These are phyloP conservation scores for Anoplius nigerrimus DNA, from an alignment of 2,888 invertebrate genomes.

Conservation along the genomic window DNA sequence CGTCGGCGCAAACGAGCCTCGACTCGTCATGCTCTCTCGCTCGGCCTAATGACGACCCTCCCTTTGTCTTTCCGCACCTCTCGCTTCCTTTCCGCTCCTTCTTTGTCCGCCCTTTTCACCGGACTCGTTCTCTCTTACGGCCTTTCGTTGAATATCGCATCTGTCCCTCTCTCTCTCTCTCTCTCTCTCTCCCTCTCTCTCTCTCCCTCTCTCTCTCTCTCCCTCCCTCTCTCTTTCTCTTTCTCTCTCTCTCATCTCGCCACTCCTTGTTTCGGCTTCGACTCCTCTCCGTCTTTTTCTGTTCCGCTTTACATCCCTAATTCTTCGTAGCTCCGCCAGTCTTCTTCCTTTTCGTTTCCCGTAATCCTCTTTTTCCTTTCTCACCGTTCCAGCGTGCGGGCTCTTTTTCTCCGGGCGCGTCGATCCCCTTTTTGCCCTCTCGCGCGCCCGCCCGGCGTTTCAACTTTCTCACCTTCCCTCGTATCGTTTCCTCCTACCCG, in stretches of 20 bases:
- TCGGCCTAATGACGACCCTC: background rate
- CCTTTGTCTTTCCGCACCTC: slow-evolving; percentile 1
- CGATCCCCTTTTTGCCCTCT: background rate
- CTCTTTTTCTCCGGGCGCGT: background rate
- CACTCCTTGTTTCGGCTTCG: background rate
- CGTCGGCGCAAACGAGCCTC: background rate
- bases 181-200: background rate
- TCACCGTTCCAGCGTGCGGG: background rate
- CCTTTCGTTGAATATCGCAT: background rate
- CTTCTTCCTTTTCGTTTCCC: too few relatives aligned
- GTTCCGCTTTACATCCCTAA: background rate
- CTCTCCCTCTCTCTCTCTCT: background rate
- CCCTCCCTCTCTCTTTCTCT: background rate
- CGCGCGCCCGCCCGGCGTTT: background rate
- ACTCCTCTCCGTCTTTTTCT: background rate
- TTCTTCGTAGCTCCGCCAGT: too few relatives aligned
- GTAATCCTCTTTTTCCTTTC: background rate
- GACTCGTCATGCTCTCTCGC: slow-evolving; percentile 5
- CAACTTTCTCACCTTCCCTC: too few relatives aligned
- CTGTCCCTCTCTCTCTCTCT: background rate
- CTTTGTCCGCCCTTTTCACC: background rate
- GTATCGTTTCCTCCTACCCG: too few relatives aligned
- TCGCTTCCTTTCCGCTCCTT: background rate
- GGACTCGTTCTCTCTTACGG: background rate
- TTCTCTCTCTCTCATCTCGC: background rate